Conservation (phyloP, 2,797 vertebrate species). For the Catharus ustulatus region DNA sequence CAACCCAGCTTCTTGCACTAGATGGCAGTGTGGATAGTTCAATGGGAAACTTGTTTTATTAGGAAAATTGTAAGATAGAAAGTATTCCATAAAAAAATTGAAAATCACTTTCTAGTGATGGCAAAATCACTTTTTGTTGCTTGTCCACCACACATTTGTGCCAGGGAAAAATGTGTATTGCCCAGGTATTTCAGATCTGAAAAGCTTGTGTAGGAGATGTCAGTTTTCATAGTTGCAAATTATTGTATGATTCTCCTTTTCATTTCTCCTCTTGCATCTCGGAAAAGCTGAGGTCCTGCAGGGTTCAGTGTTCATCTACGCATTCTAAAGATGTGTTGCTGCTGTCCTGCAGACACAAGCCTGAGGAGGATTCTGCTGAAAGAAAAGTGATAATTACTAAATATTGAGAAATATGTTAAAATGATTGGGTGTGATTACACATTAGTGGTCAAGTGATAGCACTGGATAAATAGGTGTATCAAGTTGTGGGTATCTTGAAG, state of each 20-base stretch:
- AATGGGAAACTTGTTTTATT: neutral
- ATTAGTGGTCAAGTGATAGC: neutral
- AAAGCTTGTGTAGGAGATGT: neutral
- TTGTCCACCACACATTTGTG: neutral
- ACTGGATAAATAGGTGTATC: neutral
- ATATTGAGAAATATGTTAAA: neutral
- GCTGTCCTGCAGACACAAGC: neutral
- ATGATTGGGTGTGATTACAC: neutral
- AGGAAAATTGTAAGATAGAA: neutral
- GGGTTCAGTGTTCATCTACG: neutral
- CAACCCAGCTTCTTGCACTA: constrained; percentile 49
- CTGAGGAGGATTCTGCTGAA: neutral
- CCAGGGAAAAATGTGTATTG: neutral
- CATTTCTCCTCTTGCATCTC: neutral
- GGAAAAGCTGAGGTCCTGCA: neutral
- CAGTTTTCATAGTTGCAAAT: neutral
- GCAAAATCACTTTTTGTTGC: neutral
- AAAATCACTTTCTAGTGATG: neutral
- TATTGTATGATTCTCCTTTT: neutral
- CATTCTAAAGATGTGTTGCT: neutral
- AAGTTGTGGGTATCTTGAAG: neutral
- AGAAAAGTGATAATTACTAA: neutral
- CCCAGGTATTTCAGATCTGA: neutral
- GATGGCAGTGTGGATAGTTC: constrained; percentile 70
- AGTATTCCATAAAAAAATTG: neutral